Conservation (phyloP, 2,113 vertebrate genomes). For the Rana temporaria region DNA sequence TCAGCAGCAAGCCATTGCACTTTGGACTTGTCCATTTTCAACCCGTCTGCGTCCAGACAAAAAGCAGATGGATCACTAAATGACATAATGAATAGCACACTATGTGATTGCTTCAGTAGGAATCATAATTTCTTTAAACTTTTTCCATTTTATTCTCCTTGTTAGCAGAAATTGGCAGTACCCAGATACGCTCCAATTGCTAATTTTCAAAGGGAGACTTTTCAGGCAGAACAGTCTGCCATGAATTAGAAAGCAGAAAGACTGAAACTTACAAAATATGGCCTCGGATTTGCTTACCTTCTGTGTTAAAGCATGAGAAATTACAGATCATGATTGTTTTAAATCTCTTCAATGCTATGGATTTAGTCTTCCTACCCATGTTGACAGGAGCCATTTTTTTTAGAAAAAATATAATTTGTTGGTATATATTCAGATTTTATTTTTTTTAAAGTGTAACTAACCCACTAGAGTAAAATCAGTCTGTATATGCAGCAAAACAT, state of each 20-base stretch:
- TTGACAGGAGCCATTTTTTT: too few relatives aligned
- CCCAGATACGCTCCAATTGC: conserved; percentile 8
- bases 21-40: conserved; percentile 31
- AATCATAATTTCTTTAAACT: conserved; percentile 50
- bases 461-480: too few relatives aligned
- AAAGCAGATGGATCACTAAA: conserved; percentile 53
- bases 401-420: too few relatives aligned
- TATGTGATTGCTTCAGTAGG: conserved; percentile 44
- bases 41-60: conserved; percentile 36
- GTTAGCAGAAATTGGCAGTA: conserved; percentile 35
- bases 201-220: conserved; percentile 11
- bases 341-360: neutral
- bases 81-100: conserved; percentile 53
- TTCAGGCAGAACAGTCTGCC: neutral
- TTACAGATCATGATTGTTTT: too few relatives aligned
- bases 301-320: too few relatives aligned
- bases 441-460: too few relatives aligned
- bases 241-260: neutral
- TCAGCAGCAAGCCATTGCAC: conserved; percentile 23
- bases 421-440: too few relatives aligned
- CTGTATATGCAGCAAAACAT: too few relatives aligned
- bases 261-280: neutral
- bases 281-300: neutral
- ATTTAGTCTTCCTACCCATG: too few relatives aligned
- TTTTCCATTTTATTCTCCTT: conserved; percentile 46